Conservation (phyloP, 2,113 vertebrate genomes). For the Mus spicilegus region DNA sequence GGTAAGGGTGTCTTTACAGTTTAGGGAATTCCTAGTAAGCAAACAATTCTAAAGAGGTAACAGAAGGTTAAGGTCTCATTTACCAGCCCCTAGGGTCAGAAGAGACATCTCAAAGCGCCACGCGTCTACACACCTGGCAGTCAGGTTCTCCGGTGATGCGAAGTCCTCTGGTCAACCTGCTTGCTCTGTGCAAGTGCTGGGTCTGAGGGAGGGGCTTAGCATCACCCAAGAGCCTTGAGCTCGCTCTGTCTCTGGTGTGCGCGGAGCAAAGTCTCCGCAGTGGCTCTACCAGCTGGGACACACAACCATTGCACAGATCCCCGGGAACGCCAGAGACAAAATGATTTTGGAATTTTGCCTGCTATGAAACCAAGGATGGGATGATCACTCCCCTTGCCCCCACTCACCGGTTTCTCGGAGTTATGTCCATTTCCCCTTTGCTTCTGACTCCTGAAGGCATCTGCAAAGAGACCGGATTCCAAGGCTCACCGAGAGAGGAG, state of each 20-base stretch:
- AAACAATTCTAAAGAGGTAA: not conserved
- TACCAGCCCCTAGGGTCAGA: not conserved
- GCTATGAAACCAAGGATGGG: not conserved
- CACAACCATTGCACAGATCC: not conserved
- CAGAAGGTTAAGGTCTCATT: constrained; percentile 6
- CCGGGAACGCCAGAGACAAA: not conserved
- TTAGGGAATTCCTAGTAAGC: constrained; percentile 39
- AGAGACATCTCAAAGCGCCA: constrained; percentile 8
- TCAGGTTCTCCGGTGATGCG: not conserved
- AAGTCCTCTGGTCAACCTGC: too few relatives aligned
- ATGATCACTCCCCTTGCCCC: not conserved
- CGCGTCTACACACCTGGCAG: not conserved
- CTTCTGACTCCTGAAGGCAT: not conserved
- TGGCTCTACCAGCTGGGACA: not conserved
- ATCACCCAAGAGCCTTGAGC: not conserved
- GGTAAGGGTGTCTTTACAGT: not conserved
- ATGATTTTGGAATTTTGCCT: not conserved
- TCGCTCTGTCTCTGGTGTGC: not conserved
- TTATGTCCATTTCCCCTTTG: not conserved
- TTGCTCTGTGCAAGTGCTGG: not conserved
- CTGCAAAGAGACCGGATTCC: not conserved
- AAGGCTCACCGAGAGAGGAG: not conserved
- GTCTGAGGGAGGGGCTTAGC: not conserved
- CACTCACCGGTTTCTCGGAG: constrained; percentile 43
- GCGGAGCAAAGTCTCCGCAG: not conserved